Evolutionary conservation across 2,797 vertebrate genomes (phyloP).

Genomic region (Typhlichthys subterraneus): DNA sequence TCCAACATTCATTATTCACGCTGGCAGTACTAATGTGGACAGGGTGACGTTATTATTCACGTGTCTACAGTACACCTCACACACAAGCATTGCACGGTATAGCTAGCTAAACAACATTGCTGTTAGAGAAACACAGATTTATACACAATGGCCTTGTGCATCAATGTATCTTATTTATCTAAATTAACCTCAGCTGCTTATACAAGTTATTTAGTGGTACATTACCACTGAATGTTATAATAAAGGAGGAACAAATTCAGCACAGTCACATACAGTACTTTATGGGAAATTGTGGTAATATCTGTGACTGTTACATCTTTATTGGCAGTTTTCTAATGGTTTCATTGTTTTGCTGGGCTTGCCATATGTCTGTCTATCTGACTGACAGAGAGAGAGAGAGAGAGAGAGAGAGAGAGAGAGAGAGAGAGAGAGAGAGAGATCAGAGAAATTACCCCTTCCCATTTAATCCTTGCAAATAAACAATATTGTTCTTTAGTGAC

Average conservation of each 20-base stretch:
- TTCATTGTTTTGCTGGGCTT: constrained; percentile 10
- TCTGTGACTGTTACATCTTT: too few species aligned
- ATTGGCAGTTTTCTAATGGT: neutral
- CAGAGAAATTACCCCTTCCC: neutral
- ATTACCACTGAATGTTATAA: neutral
- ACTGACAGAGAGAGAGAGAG: neutral
- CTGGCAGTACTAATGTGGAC: constrained; percentile 75
- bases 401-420: too few species aligned
- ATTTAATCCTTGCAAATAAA: too few species aligned
- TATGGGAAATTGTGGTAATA: constrained; percentile 9
- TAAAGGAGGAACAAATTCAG: neutral
- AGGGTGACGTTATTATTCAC: constrained; percentile 75
- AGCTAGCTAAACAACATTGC: constrained; percentile 11
- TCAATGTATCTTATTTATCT: neutral
- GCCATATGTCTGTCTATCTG: constrained; percentile 30
- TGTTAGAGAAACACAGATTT: constrained; percentile 7
- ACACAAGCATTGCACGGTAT: constrained; percentile 18
- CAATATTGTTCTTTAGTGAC: too few species aligned
- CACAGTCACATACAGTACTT: constrained; percentile 27
- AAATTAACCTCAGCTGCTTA: neutral
- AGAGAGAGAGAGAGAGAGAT: too few species aligned
- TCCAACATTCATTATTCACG: constrained; percentile 76
- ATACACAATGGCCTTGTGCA: constrained; percentile 5
- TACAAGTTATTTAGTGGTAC: too few species aligned
- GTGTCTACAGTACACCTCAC: constrained; percentile 32